Evolutionary conservation across 1,140 invertebrate genomes (phyloP), one percentile per base, ranked within the genome.

Genomic region (Trichonephila inaurata): DNA sequence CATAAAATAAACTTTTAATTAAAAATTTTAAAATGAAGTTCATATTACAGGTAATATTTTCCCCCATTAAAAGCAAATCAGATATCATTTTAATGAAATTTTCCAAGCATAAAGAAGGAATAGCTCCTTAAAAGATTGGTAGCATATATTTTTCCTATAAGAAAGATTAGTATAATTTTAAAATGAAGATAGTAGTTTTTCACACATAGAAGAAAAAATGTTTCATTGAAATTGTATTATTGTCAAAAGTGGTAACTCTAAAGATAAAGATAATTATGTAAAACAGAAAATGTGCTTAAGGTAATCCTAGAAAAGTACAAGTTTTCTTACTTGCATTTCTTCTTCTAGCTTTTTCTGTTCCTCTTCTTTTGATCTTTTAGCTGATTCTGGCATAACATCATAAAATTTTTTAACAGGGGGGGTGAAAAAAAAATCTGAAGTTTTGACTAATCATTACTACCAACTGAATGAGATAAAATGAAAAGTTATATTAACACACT

Each of bases 391-490:
- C 98, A 99, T 99, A 16, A 99, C 97, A 95, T 99, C 99, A 95
- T 99, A 88, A 99, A 96, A 95, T 99, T 99, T 96, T 99, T 99
- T 94, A 99, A 96, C 99, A 66, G 98, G 96, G 95, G 98, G 97
- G 0, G 98, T 98, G 95, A 99, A 99, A 18, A 99, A 95, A 86
- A 98, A 97, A 95, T 99, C 99, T 95, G 96, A 1, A 97, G 96
- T 96, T 99, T 99, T 60, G 99, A 97, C 98, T 98, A 95, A 99
- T 99, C 97, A 99, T 99, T 14, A 99, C 98, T 21, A 99, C 98
- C 95, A 99, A 96, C 98, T 98, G 95, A 40, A 95, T 94, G 93
- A 3, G 24, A 69, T n/a, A 69, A 69, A 69, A n/a, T 24, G 24
- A 69, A 51, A 51, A 51, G 51, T 51, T 51, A 0, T 12, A 51